Base-by-base conservation (phyloP, 2,797 vertebrate species). In the Antrozous pallidus region DNA sequence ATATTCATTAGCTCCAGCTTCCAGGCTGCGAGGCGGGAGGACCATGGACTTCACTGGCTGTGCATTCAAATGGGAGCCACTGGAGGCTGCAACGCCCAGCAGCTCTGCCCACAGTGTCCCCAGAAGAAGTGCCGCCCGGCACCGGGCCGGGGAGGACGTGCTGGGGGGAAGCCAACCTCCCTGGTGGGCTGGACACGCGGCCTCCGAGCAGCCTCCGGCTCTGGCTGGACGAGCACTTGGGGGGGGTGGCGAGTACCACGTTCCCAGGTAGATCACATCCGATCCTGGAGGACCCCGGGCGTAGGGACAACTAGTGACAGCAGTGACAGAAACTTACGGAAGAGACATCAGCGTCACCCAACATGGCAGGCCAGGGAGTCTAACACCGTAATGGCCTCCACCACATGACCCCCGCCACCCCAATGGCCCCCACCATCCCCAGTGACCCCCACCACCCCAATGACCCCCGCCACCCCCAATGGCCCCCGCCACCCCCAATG, bases 1-100 rank as follows among this genome's bases (percentile, higher is more conserved):
- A 96, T 97, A 97, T 96, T 97, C 95, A 96, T 93, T 85, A 98
- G 93, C 81, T 97, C 90, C 79, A 63, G 69, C 65, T 73, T 90
- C 88, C 78, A 82, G n/a, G 92, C 90, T 96, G 97, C 56, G 96
- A 96, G 96, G 84, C 84, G 75, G 77, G 93, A 94, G 93, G 96
- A 97, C 95, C 86, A 79, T 83, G 8, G 40, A 82, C 93, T 88
- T 93, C 95, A 91, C 95, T 95, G 67, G 94, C 89, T 93, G 96
- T 22, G 61, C 87, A 96, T 81, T 96, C 36, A 74, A 91, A 97
- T 80, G 92, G 94, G 96, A 95, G 65, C 92, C 97, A 96, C 96
- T 95, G 0, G 96, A 96, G 95, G 96, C 97, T 96, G 94, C 91
- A 95, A 65, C 78, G 0, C 96, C 97, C 97, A 97, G 97, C 86